Percentiles rank a stretch among this genome's conserved stretches.
Evolutionary conservation across 1,140 invertebrate genomes (phyloP).

Genomic region (Ceratina australensis): DNA sequence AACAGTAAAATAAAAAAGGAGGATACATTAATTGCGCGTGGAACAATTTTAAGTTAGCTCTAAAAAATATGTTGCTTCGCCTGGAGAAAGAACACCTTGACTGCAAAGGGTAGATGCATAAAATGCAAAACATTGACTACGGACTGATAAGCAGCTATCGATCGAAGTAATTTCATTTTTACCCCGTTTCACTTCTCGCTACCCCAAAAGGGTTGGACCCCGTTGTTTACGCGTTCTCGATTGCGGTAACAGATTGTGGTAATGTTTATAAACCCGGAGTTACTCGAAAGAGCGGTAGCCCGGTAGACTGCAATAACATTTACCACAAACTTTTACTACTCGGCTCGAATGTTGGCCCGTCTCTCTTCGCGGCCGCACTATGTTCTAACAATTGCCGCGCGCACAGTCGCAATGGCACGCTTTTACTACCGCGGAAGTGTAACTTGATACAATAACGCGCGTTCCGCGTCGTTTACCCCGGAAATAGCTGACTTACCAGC

Average conservation of each 20-base stretch:
- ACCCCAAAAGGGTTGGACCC: conserved; percentile 2
- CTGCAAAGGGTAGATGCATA: too few species aligned
- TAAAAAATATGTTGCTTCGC: too few species aligned
- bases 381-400: conserved; percentile 59
- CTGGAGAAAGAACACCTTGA: too few species aligned
- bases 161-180: too few species aligned
- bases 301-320: conserved; percentile 62
- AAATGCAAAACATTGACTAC: too few species aligned
- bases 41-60: too few species aligned
- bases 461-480: conserved; percentile 58
- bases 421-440: conserved; percentile 54
- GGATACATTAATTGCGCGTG: too few species aligned
- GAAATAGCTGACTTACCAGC: conserved; percentile 46
- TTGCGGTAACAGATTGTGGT: conserved; percentile 63
- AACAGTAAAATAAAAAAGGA: too few species aligned
- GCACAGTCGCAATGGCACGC: conserved; percentile 56
- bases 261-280: conserved; percentile 62
- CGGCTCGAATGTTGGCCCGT: conserved; percentile 48
- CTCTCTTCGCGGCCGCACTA: conserved; percentile 36
- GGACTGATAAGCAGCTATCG: too few species aligned
- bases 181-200: neutral
- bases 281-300: conserved; percentile 47
- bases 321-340: conserved; percentile 64
- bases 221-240: conserved; percentile 32
- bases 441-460: conserved; percentile 64